Evolutionary conservation across 2,113 vertebrate species (phyloP).

Genomic region (Malurus alboscapulatus): DNA sequence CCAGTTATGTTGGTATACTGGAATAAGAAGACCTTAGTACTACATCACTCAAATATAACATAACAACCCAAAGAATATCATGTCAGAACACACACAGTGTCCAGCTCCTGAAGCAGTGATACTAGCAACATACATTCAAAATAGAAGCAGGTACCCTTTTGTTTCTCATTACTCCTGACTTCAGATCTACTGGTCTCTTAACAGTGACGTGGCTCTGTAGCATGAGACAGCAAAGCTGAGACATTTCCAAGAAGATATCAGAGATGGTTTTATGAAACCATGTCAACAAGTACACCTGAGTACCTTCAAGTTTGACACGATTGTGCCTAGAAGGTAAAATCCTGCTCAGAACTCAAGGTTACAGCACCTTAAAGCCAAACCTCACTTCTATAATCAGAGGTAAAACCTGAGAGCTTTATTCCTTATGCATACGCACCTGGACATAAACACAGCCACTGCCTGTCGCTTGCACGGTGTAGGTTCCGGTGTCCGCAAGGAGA

Average conservation of each 20-base stretch:
- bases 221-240: not conserved
- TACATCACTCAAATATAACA: not conserved
- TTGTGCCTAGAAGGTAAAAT: not conserved
- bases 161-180: not conserved
- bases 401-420: not conserved
- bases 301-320: not conserved
- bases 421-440: constrained; percentile 36
- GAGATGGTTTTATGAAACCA: not conserved
- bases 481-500: constrained; percentile 51
- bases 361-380: not conserved
- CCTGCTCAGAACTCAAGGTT: not conserved
- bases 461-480: constrained; percentile 50
- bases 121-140: not conserved
- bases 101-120: not conserved
- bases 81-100: not conserved
- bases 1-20: not conserved
- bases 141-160: not conserved
- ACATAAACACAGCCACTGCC: constrained; percentile 67
- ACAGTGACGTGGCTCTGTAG: not conserved
- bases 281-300: not conserved
- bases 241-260: not conserved
- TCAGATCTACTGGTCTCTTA: not conserved
- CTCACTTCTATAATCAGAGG: not conserved
- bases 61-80: not conserved
- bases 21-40: not conserved